Evolutionary conservation across 2,113 vertebrate genomes (phyloP).

Genomic region (Rhineura floridana): DNA sequence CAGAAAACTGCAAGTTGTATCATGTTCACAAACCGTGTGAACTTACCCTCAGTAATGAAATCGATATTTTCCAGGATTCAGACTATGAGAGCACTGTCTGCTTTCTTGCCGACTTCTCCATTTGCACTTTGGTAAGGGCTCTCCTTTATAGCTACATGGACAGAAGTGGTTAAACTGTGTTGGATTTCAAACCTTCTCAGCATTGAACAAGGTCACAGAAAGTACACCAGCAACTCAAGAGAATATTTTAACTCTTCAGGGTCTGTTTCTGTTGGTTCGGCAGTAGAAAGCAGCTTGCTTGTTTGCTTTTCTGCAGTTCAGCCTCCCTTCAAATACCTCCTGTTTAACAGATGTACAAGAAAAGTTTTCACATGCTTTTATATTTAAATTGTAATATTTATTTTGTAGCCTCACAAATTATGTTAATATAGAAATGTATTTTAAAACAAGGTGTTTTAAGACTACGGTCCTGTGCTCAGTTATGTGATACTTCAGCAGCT

Average conservation of each 20-base stretch:
- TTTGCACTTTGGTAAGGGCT: conserved; percentile 62
- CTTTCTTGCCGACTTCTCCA: conserved; percentile 60
- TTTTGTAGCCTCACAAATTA: conserved; percentile 39
- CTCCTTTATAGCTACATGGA: conserved; percentile 68
- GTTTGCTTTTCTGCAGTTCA: conserved; percentile 8
- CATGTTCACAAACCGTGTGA: conserved; percentile 21
- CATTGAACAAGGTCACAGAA: conserved; percentile 69
- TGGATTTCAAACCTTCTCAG: conserved; percentile 64
- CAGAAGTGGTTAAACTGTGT: conserved; percentile 71
- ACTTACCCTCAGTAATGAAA: conserved; percentile 15
- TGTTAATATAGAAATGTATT: conserved; percentile 18
- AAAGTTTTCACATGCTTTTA: background rate
- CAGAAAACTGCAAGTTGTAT: background rate
- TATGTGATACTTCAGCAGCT: background rate
- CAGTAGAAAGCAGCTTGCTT: background rate
- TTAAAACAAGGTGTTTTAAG: conserved; percentile 45
- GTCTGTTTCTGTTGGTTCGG: conserved; percentile 31
- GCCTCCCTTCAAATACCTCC: conserved; percentile 23
- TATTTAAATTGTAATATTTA: conserved; percentile 16
- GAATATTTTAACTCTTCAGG: conserved; percentile 62
- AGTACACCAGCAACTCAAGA: conserved; percentile 66
- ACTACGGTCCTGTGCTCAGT: background rate
- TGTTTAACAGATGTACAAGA: background rate
- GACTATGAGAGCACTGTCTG: conserved; percentile 32
- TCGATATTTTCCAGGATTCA: conserved; percentile 37